phyloP scores from a whole-genome alignment of 2,888 invertebrate species.

The Lasioglossum lativentre region DNA sequence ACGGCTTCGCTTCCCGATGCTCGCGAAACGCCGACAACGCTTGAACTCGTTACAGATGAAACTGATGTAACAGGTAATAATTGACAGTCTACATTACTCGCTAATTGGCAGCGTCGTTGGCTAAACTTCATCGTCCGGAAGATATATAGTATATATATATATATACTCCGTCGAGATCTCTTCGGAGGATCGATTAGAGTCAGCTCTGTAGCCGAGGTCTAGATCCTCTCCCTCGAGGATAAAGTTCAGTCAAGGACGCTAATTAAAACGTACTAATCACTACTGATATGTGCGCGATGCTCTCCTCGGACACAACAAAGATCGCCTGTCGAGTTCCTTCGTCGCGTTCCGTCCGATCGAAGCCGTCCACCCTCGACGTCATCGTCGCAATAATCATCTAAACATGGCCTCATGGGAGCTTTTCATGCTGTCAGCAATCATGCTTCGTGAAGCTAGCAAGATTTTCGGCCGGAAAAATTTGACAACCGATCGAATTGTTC shows the following conservation, averaged over 20 bases:
- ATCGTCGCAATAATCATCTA: too few relatives aligned
- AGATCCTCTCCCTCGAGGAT: conserved; percentile 2
- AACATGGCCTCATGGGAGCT: too few relatives aligned
- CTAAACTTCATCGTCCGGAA: conserved; percentile 24
- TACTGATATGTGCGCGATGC: conserved; percentile 73
- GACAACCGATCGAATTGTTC: neutral
- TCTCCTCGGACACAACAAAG: conserved; percentile 41
- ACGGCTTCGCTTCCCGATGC: too few relatives aligned
- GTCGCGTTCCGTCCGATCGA: conserved; percentile 30
- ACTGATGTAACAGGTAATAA: conserved; percentile 69
- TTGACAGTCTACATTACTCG: conserved; percentile 72
- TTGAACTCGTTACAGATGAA: conserved; percentile 54
- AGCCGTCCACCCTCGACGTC: neutral
- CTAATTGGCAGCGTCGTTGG: conserved; percentile 59
- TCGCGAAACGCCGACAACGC: conserved; percentile 31
- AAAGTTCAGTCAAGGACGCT: conserved; percentile 44
- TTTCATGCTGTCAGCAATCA: neutral
- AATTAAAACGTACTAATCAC: conserved; percentile 67
- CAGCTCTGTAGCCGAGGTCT: neutral
- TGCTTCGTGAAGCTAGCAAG: too few relatives aligned
- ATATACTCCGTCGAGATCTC: neutral
- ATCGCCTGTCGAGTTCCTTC: conserved; percentile 28
- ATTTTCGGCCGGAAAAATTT: neutral
- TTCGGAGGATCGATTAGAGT: neutral
- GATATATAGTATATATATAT: neutral